Percentiles rank a stretch among this genome's conserved stretches.
Evolutionary conservation across 2,113 vertebrate species (phyloP).

Genomic region (Cyanistes caeruleus): DNA sequence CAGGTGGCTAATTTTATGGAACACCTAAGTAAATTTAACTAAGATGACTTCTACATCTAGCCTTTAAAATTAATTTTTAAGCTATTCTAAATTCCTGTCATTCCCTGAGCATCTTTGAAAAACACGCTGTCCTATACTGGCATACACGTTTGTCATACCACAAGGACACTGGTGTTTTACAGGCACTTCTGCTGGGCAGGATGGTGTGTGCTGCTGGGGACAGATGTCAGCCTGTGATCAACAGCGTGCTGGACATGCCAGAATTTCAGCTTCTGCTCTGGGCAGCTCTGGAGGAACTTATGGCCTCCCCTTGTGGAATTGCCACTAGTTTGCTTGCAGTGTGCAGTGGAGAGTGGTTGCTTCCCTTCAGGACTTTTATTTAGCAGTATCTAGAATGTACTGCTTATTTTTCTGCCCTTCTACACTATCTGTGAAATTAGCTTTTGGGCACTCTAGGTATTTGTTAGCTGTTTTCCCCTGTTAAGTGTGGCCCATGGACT

Average conservation of each 20-base stretch:
- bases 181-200: not conserved
- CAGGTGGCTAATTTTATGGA: not conserved
- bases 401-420: not conserved
- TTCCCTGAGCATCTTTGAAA: not conserved
- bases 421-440: not conserved
- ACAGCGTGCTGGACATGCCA: not conserved
- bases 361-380: not conserved
- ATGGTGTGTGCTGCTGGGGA: not conserved
- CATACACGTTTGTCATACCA: not conserved
- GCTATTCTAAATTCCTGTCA: not conserved
- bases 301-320: not conserved
- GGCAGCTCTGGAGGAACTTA: not conserved
- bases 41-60: not conserved
- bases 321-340: not conserved
- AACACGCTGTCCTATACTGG: not conserved
- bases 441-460: not conserved
- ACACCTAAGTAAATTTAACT: not conserved
- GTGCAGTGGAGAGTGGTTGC: not conserved
- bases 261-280: not conserved
- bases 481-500: not conserved
- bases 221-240: not conserved
- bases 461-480: not conserved
- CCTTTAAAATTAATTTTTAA: not conserved
- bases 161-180: not conserved
- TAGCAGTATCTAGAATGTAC: not conserved